Evolutionary conservation across 1,140 invertebrate genomes (phyloP), one percentile per base, ranked within the genome.

Genomic region (Grapholita molesta): DNA sequence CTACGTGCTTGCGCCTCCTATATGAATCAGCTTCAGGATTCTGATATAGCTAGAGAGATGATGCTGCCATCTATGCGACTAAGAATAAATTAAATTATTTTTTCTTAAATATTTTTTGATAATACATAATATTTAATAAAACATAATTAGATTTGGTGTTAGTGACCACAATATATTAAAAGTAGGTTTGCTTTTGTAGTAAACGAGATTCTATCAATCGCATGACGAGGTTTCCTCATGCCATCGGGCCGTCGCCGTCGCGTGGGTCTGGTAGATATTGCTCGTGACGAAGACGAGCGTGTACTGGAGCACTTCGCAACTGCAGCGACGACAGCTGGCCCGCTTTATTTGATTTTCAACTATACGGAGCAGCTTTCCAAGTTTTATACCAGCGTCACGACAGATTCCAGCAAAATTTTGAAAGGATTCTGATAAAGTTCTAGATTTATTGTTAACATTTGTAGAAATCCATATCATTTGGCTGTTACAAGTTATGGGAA

Each of bases 321-420:
- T 85, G 83, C 79, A 80, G 61, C 68, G 75, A 72, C 79, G 77
- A 78, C 83, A 86, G 79, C 80, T 85, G 79, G 73, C 72, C 48
- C 73, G 71, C 78, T 83, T 82, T 84, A 88, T 89, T 85, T 84
- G 82, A 86, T 84, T 84, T 85, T 71, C 74, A 76, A 84, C 70
- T 77, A 66, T 75, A 70, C 72, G 70, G 68, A 72, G 76, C 65
- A 75, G 69, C 70, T 71, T 78, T 21, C 80, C 66, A 72, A 78
- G 73, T 80, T 76, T 80, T 76, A 78, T 78, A 69, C 71, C 67
- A 70, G 61, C 24, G 64, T 42, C 55, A 68, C 35, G 69, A 69
- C 55, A 68, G 65, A 71, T 72, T 72, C 72, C 24, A 69, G 53
- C 57, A 72, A 35, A 65, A 18, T 23, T 76, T 76, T 33, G 55